These are phyloP conservation scores for Euphydryas editha DNA, from an alignment of 2,888 invertebrate species.

Conservation along the genomic window DNA sequence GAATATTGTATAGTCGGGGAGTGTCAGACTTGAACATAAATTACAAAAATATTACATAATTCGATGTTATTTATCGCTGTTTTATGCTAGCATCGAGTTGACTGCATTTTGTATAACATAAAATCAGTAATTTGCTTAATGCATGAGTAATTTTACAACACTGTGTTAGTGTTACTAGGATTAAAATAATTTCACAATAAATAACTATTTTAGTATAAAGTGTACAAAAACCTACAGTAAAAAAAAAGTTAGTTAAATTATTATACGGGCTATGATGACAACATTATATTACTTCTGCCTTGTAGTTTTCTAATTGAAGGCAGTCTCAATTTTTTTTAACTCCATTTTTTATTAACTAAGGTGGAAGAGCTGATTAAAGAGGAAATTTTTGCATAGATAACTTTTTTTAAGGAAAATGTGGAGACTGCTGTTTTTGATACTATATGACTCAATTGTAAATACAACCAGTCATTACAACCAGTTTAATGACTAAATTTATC, in stretches of 20 bases:
- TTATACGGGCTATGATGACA: too few relatives aligned
- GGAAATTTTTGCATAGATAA: too few relatives aligned
- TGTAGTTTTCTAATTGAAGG: too few relatives aligned
- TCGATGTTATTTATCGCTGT: neutral
- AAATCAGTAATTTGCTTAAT: slow-evolving; percentile 5
- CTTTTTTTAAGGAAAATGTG: too few relatives aligned
- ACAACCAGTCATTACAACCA: too few relatives aligned
- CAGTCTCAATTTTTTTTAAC: too few relatives aligned
- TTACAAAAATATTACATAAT: neutral
- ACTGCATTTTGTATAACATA: slow-evolving; percentile 1
- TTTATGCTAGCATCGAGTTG: neutral
- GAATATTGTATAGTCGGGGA: neutral
- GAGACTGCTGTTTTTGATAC: too few relatives aligned
- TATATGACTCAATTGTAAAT: too few relatives aligned
- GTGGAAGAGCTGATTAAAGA: too few relatives aligned
- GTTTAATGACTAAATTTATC: too few relatives aligned
- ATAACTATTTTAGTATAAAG: neutral
- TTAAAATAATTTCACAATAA: neutral
- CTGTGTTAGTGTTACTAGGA: neutral
- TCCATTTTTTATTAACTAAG: too few relatives aligned
- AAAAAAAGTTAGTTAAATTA: neutral
- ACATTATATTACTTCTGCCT: too few relatives aligned
- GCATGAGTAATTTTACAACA: neutral
- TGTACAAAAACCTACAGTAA: neutral
- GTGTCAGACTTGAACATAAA: neutral